A percentile compares a stretch with the other conserved stretches of the same genome.
These are phyloP conservation scores for Pseudococcus jackbeardsleyi DNA, from an alignment of 2,888 invertebrate species.

Conservation along the genomic window DNA sequence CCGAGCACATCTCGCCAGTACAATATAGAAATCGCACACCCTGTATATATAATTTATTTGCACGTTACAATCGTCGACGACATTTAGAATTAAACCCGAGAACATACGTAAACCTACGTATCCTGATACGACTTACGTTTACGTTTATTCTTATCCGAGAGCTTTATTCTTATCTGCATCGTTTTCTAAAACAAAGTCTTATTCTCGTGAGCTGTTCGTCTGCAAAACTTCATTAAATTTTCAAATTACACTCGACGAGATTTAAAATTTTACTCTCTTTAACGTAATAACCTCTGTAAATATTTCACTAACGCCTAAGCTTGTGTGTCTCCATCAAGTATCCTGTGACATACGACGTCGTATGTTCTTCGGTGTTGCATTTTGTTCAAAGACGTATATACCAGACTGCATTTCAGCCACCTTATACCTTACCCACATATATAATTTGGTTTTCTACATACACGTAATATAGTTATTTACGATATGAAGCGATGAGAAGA, in stretches of 20 bases:
- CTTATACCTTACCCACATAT: neutral
- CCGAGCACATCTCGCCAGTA: neutral
- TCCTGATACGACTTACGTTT: neutral
- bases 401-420: neutral
- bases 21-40: conserved; percentile 1
- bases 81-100: neutral
- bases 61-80: conserved; percentile 14
- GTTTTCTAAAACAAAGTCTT: conserved; percentile 6
- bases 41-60: conserved; percentile 22
- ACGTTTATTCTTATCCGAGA: neutral
- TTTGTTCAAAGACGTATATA: neutral
- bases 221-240: conserved; percentile 13
- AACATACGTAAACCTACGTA: neutral
- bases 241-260: conserved; percentile 2
- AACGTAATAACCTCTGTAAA: conserved; percentile 1
- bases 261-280: neutral
- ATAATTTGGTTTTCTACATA: no score
- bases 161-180: neutral
- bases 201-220: neutral
- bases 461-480: no score
- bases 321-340: neutral
- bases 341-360: neutral
- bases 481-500: no score
- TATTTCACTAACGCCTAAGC: neutral
- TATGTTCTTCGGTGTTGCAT: neutral